A percentile compares a stretch with the other conserved stretches of the same genome.
Conservation (phyloP, 2,113 vertebrate genomes). For the Rousettus leschenaultii region DNA sequence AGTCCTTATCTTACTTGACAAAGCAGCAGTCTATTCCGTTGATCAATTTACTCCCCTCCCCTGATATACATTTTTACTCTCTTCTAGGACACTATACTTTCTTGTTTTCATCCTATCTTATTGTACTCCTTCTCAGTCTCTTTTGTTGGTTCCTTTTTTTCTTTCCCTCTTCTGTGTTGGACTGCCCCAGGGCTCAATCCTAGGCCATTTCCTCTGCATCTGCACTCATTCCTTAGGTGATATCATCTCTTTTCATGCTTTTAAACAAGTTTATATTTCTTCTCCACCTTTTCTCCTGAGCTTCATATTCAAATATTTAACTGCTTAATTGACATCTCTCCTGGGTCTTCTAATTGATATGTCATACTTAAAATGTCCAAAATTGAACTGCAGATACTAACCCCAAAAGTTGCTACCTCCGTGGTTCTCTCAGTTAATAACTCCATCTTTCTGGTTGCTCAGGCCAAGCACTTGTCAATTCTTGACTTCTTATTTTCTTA, state of each 20-base stretch:
- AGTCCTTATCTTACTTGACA: neutral
- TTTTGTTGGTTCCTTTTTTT: neutral
- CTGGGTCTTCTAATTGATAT: neutral
- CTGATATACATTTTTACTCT: neutral
- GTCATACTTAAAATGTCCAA: neutral
- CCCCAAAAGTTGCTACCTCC: neutral
- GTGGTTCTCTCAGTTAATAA: neutral
- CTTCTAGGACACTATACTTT: neutral
- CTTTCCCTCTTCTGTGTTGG: neutral
- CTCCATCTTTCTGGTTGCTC: neutral
- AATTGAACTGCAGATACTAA: neutral
- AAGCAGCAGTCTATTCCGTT: neutral
- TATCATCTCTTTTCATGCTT: neutral
- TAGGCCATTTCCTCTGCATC: neutral
- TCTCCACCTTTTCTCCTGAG: neutral
- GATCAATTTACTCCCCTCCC: neutral
- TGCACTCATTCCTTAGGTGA: neutral
- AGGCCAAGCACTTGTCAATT: neutral
- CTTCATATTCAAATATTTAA: neutral
- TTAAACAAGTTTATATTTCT: neutral
- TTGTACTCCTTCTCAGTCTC: neutral
- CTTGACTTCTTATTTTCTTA: neutral
- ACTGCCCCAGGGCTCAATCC: neutral
- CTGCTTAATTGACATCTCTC: neutral
- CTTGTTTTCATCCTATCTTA: neutral